phyloP scores from a whole-genome alignment of 1,140 invertebrate species.

The Leucophenga varia region DNA sequence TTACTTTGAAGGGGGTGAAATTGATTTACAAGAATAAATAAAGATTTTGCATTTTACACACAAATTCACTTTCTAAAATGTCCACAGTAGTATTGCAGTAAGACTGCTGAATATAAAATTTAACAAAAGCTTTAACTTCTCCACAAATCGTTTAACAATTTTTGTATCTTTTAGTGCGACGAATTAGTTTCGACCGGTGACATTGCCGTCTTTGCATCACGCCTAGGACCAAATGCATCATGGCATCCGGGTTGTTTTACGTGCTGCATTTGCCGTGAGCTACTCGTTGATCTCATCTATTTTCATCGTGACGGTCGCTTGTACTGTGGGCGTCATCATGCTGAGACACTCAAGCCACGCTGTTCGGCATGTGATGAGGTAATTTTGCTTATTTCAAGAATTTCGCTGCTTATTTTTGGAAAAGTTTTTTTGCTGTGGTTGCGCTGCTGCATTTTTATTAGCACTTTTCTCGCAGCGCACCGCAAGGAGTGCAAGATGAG shows the following conservation, averaged over 20 bases:
- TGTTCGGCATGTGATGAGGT: constrained; percentile 98
- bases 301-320: constrained; percentile 85
- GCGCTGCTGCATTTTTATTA: not conserved
- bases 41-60: too few species aligned
- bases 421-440: too few species aligned
- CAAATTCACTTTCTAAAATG: too few species aligned
- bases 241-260: constrained; percentile 95
- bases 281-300: constrained; percentile 97
- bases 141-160: constrained; percentile 1
- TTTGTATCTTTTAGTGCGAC: constrained; percentile 70
- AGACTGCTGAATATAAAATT: too few species aligned
- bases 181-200: constrained; percentile 80
- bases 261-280: constrained; percentile 87
- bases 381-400: constrained; percentile 34
- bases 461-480: not conserved
- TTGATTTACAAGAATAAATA: too few species aligned
- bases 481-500: too few species aligned
- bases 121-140: constrained; percentile 6
- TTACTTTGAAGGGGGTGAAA: too few species aligned
- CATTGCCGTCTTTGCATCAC: constrained; percentile 80
- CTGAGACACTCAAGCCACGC: constrained; percentile 92
- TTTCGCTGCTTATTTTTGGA: too few species aligned
- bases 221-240: constrained; percentile 77
- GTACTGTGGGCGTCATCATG: constrained; percentile 97
- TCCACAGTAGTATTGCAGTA: too few species aligned